Evolutionary conservation across 2,113 vertebrate species (phyloP).

Genomic region (Ammodytes marinus): DNA sequence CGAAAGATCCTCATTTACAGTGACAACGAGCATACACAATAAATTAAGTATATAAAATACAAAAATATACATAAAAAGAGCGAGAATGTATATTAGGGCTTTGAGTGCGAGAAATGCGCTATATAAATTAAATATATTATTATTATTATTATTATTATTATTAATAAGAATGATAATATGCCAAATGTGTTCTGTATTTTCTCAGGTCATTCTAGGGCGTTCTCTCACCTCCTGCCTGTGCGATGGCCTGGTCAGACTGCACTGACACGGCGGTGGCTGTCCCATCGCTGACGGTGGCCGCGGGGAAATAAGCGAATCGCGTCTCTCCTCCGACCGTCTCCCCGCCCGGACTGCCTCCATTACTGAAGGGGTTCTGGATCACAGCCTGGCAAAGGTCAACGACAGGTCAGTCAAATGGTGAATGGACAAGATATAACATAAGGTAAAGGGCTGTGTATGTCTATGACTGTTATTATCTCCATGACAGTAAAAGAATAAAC

Average conservation of each 20-base stretch:
- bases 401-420: too few relatives aligned
- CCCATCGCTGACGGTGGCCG: conserved; percentile 90
- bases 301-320: conserved; percentile 93
- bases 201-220: not conserved
- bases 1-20: too few relatives aligned
- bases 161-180: too few relatives aligned
- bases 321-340: conserved; percentile 92
- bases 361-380: conserved; percentile 95
- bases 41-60: too few relatives aligned
- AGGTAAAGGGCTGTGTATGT: not conserved
- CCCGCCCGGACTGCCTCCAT: conserved; percentile 90
- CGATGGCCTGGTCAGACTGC: conserved; percentile 90
- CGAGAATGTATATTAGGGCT: too few relatives aligned
- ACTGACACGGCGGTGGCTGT: conserved; percentile 90
- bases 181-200: too few relatives aligned
- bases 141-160: too few relatives aligned
- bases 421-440: not conserved
- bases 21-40: too few relatives aligned
- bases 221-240: conserved; percentile 88
- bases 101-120: too few relatives aligned
- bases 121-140: too few relatives aligned
- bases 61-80: too few relatives aligned
- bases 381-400: conserved; percentile 85
- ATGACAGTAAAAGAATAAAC: too few relatives aligned
- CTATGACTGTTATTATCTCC: not conserved